These are phyloP conservation scores for Myotis davidii DNA, from an alignment of 2,113 vertebrate species.

Conservation along the genomic window DNA sequence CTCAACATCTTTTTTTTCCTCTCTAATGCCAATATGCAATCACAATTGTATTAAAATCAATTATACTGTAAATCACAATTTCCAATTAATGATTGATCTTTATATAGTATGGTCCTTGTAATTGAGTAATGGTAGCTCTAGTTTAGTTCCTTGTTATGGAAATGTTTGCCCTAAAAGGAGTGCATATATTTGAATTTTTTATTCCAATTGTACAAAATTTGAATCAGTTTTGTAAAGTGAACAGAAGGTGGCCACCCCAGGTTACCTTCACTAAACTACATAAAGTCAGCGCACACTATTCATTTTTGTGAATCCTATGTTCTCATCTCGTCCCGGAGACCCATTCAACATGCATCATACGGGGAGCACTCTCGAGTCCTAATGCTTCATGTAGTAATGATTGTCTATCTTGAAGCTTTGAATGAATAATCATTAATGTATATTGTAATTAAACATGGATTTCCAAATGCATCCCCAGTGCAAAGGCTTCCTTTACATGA, in stretches of 20 bases:
- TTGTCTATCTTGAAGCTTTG: neutral
- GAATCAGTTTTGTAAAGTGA: slow-evolving; percentile 22
- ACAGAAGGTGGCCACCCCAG: neutral
- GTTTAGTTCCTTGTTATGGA: neutral
- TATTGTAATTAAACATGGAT: slow-evolving; percentile 7
- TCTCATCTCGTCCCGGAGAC: neutral
- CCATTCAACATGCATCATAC: neutral
- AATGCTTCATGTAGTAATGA: neutral
- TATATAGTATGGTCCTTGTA: neutral
- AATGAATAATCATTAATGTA: neutral
- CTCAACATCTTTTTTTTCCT: neutral
- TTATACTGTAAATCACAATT: neutral
- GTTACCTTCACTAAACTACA: neutral
- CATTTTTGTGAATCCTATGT: neutral
- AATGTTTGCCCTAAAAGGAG: neutral
- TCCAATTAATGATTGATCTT: neutral
- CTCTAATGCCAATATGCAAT: neutral
- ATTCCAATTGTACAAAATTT: neutral
- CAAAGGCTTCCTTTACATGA: neutral
- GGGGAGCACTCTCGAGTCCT: neutral
- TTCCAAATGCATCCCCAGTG: neutral
- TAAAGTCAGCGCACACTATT: neutral
- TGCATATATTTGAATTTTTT: slow-evolving; percentile 6
- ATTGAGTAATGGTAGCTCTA: neutral
- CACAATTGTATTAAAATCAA: slow-evolving; percentile 5